Evolutionary conservation across 1,140 invertebrate species (phyloP).

Genomic region (Drosophila prosaltans): DNA sequence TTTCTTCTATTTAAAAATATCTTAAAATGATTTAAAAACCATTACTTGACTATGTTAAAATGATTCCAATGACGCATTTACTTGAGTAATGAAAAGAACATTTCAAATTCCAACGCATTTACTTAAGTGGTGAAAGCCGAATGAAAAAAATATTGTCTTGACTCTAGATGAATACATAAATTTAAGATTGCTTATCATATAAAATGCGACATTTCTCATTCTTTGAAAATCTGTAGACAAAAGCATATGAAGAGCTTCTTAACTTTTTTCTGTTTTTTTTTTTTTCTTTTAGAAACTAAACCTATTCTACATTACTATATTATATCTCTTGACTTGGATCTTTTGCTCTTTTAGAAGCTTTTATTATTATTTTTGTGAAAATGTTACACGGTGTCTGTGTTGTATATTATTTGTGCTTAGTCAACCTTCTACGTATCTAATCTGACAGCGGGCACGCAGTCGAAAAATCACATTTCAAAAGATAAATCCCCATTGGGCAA

Average conservation of each 20-base stretch:
- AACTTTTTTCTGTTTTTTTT: not conserved
- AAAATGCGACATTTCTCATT: constrained; percentile 1
- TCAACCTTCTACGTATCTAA: constrained; percentile 50
- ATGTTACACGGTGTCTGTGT: constrained; percentile 26
- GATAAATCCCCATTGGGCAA: constrained; percentile 47
- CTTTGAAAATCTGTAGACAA: constrained; percentile 6
- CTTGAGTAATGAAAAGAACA: no score
- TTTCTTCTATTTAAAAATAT: no score
- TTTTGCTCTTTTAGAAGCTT: not conserved
- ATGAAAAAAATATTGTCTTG: not conserved
- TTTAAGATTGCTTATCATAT: not conserved
- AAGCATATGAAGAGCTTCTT: not conserved
- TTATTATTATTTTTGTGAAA: not conserved
- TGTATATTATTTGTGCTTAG: constrained; percentile 38
- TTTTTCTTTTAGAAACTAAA: not conserved
- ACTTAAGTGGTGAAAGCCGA: not conserved
- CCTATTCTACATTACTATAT: constrained; percentile 1
- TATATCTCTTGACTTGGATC: constrained; percentile 1
- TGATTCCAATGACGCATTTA: no score
- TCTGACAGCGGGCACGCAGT: constrained; percentile 50
- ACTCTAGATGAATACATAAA: not conserved
- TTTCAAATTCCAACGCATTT: no score
- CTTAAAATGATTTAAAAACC: no score
- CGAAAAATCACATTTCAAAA: constrained; percentile 53
- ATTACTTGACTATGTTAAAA: no score